These are phyloP conservation scores for Sitodiplosis mosellana DNA, from an alignment of 1,140 invertebrate species.

Conservation along the genomic window DNA sequence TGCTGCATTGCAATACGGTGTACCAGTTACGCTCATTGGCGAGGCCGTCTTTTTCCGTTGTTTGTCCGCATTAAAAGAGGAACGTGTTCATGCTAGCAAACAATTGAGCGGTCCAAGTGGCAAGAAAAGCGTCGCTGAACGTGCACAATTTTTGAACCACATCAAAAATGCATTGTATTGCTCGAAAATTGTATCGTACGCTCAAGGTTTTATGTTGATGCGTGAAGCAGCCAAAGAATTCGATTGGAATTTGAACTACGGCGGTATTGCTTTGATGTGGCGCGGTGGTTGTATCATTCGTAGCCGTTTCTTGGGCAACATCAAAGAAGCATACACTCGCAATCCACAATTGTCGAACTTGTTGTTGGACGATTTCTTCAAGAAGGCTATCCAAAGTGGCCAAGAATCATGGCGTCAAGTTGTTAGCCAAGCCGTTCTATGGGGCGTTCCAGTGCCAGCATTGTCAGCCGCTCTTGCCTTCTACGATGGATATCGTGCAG, in stretches of 20 bases:
- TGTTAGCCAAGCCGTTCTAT: constrained; percentile 38
- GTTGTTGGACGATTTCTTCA: constrained; percentile 91
- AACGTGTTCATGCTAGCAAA: constrained; percentile 65
- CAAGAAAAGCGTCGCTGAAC: constrained; percentile 43
- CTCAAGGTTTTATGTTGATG: constrained; percentile 98
- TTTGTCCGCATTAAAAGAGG: constrained; percentile 73
- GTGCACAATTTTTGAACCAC: constrained; percentile 59
- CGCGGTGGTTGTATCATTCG: constrained; percentile 97
- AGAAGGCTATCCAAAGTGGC: constrained; percentile 57
- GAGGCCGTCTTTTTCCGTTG: constrained; percentile 96
- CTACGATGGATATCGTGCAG: constrained; percentile 86
- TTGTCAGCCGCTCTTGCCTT: constrained; percentile 87
- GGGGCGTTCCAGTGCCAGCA: constrained; percentile 84
- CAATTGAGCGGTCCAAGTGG: constrained; percentile 47
- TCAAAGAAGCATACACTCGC: constrained; percentile 88
- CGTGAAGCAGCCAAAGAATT: constrained; percentile 81
- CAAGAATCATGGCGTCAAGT: constrained; percentile 56
- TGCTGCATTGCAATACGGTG: constrained; percentile 84
- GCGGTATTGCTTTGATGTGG: constrained; percentile 98
- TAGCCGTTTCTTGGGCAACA: constrained; percentile 89
- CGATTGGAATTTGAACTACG: constrained; percentile 93
- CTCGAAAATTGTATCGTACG: constrained; percentile 96
- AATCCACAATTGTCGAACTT: constrained; percentile 80
- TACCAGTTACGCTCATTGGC: constrained; percentile 94
- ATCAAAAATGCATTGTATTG: constrained; percentile 78